These are phyloP conservation scores for Flexamia atlantica DNA, from an alignment of 2,888 invertebrate species.

Conservation along the genomic window DNA sequence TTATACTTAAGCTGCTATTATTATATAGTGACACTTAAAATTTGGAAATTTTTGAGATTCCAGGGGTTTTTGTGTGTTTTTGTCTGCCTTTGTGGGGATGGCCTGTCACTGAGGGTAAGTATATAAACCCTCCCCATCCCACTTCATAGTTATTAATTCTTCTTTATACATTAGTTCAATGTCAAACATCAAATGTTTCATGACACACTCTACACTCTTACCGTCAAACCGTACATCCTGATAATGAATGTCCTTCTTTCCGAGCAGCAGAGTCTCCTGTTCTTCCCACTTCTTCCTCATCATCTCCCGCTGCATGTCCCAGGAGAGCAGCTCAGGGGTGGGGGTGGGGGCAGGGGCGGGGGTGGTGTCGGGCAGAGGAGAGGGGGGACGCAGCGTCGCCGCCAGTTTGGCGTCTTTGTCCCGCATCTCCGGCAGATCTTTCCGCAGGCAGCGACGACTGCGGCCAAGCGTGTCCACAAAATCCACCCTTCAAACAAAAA, in stretches of 20 bases:
- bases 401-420: slow-evolving; percentile 78
- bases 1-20: no score
- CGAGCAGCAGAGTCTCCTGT: slow-evolving; percentile 85
- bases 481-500: slow-evolving; percentile 85
- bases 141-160: no score
- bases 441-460: slow-evolving; percentile 88
- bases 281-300: slow-evolving; percentile 93
- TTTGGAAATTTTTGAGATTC: no score
- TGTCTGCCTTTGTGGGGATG: no score
- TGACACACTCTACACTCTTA: no score
- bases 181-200: no score
- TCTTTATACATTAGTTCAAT: no score
- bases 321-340: slow-evolving; percentile 74
- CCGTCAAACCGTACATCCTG: slow-evolving; percentile 94
- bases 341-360: background rate
- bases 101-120: no score
- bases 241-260: slow-evolving; percentile 91
- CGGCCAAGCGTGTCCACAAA: slow-evolving; percentile 93
- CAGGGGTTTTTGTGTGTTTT: no score
- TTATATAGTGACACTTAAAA: no score
- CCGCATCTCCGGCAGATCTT: slow-evolving; percentile 84
- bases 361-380: slow-evolving; percentile 36
- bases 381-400: slow-evolving; percentile 44
- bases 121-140: no score
- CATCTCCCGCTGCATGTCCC: slow-evolving; percentile 81